These are phyloP conservation scores for Palloptera scutellata DNA, from an alignment of 2,888 invertebrate genomes.

Conservation along the genomic window DNA sequence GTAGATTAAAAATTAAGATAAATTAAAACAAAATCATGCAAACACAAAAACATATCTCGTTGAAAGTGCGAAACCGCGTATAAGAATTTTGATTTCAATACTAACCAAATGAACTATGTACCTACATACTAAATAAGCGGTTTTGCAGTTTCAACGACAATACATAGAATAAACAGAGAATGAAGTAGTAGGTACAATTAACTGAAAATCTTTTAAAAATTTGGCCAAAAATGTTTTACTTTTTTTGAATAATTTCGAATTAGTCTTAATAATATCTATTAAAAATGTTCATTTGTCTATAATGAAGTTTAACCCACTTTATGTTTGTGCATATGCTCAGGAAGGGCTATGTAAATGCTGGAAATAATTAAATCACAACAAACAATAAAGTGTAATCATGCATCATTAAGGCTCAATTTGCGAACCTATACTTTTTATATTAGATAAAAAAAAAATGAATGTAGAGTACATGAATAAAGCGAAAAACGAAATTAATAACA, in stretches of 20 bases:
- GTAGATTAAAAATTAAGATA: neutral
- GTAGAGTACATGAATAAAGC: neutral
- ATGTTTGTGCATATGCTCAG: slow-evolving; percentile 27
- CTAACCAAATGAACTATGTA: no score
- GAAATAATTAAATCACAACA: no score
- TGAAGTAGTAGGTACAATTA: neutral
- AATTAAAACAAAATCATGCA: neutral
- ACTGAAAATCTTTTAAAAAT: neutral
- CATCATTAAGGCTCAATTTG: no score
- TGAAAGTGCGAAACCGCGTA: no score
- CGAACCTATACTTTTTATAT: no score
- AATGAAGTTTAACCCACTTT: slow-evolving; percentile 5
- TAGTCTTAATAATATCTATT: slow-evolving; percentile 26
- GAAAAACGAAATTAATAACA: neutral
- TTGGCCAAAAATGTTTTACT: slow-evolving; percentile 21
- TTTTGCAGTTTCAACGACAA: neutral
- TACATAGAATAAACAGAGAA: neutral
- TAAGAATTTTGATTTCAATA: no score
- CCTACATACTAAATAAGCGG: no score
- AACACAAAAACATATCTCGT: neutral
- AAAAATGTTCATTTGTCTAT: slow-evolving; percentile 39
- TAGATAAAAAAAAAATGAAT: no score
- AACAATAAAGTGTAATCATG: no score
- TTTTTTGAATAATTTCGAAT: neutral
- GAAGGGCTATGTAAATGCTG: neutral